These are phyloP conservation scores for Rutilus rutilus DNA, from an alignment of 2,113 vertebrate species.

Conservation along the genomic window DNA sequence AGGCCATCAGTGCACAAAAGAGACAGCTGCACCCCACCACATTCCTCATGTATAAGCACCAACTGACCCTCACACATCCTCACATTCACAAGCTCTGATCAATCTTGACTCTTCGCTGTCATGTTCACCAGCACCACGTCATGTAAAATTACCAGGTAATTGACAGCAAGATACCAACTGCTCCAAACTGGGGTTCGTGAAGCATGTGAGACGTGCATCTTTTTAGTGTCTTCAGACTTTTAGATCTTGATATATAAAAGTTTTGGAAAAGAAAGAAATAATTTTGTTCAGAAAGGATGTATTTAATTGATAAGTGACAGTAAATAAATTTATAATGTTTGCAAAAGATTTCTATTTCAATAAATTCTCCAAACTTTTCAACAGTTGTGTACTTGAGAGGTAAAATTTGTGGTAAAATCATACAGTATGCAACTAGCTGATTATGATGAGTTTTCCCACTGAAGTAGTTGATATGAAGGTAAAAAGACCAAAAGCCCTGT, in stretches of 20 bases:
- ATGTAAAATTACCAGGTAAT: constrained; percentile 34
- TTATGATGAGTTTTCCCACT: background rate
- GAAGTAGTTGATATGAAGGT: background rate
- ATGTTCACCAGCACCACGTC: constrained; percentile 24
- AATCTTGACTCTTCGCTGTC: constrained; percentile 34
- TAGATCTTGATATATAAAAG: too few species aligned
- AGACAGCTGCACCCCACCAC: constrained; percentile 49
- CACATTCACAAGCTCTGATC: constrained; percentile 28
- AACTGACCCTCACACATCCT: constrained; percentile 40
- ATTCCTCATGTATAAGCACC: constrained; percentile 24
- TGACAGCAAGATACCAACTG: constrained; percentile 16
- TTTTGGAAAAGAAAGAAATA: too few species aligned
- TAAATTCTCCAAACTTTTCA: background rate
- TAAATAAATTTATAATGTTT: too few species aligned
- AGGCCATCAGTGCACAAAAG: constrained; percentile 54
- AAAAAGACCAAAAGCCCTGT: background rate
- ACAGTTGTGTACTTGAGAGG: background rate
- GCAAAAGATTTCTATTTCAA: too few species aligned
- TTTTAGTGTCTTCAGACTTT: too few species aligned
- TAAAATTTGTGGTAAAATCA: background rate
- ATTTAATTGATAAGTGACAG: too few species aligned
- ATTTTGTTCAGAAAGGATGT: too few species aligned
- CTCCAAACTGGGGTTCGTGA: background rate
- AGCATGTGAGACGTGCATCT: too few species aligned
- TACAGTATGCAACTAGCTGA: background rate